Conservation (phyloP, 2,113 vertebrate species). For the Podocnemis expansa region DNA sequence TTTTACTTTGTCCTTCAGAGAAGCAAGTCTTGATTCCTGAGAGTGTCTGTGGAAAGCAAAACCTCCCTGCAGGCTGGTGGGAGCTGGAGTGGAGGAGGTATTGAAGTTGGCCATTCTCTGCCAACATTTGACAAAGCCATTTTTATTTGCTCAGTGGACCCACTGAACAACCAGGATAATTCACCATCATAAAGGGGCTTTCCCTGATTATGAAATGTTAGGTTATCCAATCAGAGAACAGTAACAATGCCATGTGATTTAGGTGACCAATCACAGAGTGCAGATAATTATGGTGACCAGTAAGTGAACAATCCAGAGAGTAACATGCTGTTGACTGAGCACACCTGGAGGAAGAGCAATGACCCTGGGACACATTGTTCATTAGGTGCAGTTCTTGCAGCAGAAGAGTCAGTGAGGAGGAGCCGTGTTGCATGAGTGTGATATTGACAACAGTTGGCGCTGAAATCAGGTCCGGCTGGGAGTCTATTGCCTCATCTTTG, state of each 20-base stretch:
- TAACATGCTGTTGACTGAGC: background rate
- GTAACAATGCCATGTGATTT: no score
- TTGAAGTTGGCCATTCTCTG: background rate
- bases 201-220: background rate
- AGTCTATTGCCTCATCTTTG: no score
- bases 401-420: no score
- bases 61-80: no score
- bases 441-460: no score
- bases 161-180: background rate
- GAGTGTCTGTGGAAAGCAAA: background rate
- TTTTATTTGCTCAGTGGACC: background rate
- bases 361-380: no score
- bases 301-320: no score
- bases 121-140: background rate
- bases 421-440: no score
- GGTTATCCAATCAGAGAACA: background rate
- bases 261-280: background rate
- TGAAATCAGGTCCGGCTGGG: background rate
- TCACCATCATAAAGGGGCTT: background rate
- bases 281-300: background rate
- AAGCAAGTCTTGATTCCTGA: background rate
- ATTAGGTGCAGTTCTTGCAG: background rate
- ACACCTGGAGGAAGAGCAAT: no score
- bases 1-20: background rate
- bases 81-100: background rate